A percentile compares a stretch with the other conserved stretches of the same genome.
These are phyloP conservation scores for Strongylocentrotus purpuratus DNA, from an alignment of 35 echinoderm and acorn worm genomes.

Conservation along the genomic window DNA sequence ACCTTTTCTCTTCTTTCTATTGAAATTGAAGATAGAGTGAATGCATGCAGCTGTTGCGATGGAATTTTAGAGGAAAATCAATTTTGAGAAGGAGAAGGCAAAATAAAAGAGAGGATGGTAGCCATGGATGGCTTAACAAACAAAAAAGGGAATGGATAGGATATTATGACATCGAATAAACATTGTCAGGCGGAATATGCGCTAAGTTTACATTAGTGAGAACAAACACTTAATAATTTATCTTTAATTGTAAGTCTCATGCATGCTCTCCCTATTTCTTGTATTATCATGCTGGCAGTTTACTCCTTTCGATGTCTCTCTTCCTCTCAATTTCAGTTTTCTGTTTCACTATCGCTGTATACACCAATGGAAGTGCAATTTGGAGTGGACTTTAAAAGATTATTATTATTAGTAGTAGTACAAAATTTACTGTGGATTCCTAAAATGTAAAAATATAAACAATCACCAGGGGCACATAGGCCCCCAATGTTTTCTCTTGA, in stretches of 20 bases:
- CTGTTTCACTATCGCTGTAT: no score
- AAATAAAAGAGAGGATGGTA: neutral
- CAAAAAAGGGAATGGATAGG: neutral
- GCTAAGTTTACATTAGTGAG: neutral
- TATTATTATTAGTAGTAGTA: no score
- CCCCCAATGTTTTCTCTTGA: no score
- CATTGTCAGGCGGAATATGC: neutral
- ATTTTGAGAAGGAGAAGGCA: neutral
- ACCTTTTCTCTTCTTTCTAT: neutral
- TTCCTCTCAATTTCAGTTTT: no score
- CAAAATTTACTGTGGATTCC: no score
- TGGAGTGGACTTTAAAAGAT: no score
- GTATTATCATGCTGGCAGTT: neutral
- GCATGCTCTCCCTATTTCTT: neutral
- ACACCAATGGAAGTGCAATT: no score
- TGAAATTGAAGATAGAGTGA: constrained; percentile 4
- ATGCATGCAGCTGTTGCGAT: neutral
- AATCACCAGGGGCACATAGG: no score
- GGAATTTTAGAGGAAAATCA: constrained; percentile 34
- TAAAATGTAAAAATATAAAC: no score
- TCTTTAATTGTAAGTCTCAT: neutral
- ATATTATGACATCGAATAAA: constrained; percentile 13
- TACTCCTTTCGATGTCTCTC: no score
- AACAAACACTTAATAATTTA: constrained; percentile 22
- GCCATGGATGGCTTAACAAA: neutral